Evolutionary conservation across 2,113 vertebrate genomes (phyloP), one percentile per base, ranked within the genome.

Genomic region (Zapus hudsonius): DNA sequence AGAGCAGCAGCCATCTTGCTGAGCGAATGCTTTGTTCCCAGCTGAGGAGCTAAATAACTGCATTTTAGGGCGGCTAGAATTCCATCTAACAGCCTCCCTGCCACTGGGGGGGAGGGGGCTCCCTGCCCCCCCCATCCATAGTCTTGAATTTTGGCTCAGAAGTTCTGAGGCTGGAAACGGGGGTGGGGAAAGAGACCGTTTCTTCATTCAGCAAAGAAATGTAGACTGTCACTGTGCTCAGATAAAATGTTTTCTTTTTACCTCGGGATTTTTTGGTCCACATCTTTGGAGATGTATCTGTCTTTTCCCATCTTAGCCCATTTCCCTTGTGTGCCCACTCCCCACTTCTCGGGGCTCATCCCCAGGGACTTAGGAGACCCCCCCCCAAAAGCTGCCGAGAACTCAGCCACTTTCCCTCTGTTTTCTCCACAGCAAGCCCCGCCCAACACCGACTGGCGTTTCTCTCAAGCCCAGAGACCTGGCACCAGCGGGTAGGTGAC

Each of bases 401-500:
- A 94, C 91, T 97, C 90, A 98, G 90, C 40, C 69, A 40, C 12
- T 92, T 42, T 97, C 63, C 88, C 96, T 98, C 90, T 97, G 66
- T 97, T 98, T 97, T 97, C 96, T 97, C 97, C 97, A 95, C 98
- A 99, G 99, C 99, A 99, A 99, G 99, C 99, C 95, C 99, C 99
- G 12, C 99, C 99, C 92, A 99, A 99, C 97, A 98, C 98, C 84
- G 99, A 99, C 95, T 99, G 99, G 99, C 99, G 99, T 94, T 99
- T 99, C 97, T 99, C 98, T 91, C 99, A 99, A 98, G 99, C 99
- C 97, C 99, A 99, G 98, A 99, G 99, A 98, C 99, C 99, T 1
- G 99, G 99, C 98, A 99, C 99, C 16, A 99, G 99, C 80, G 99
- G 99, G 99, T 99, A 97, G 99, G 99, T 98, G 92, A 76, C 70